These are phyloP conservation scores for Venusia cambrica DNA, from an alignment of 2,888 invertebrate species.

Conservation along the genomic window DNA sequence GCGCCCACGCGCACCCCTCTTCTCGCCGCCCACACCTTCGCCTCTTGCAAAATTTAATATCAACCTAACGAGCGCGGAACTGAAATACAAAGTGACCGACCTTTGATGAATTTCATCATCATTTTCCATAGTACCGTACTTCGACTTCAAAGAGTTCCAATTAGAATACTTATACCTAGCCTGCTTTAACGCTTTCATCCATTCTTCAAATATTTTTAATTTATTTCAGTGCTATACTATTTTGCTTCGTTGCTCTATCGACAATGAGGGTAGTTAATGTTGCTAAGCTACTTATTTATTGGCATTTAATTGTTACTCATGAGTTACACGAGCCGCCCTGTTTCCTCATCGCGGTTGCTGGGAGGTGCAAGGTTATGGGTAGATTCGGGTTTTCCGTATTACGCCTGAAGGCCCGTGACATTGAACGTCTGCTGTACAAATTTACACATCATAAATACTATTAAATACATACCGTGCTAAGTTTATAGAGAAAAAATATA, in stretches of 20 bases:
- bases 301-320: slow-evolving; percentile 2
- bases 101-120: slow-evolving; percentile 11
- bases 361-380: slow-evolving; percentile 58
- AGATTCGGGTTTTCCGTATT: slow-evolving; percentile 62
- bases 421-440: slow-evolving; percentile 53
- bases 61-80: slow-evolving; percentile 46
- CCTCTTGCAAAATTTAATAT: slow-evolving; percentile 72
- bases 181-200: too few species aligned
- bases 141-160: too few species aligned
- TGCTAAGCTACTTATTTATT: neutral
- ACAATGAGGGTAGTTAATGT: too few species aligned
- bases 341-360: slow-evolving; percentile 44
- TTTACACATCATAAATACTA: too few species aligned
- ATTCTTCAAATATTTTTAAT: too few species aligned
- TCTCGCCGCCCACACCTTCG: slow-evolving; percentile 50
- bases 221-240: too few species aligned
- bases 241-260: too few species aligned
- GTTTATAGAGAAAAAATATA: too few species aligned
- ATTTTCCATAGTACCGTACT: too few species aligned
- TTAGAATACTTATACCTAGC: neutral
- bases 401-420: slow-evolving; percentile 61
- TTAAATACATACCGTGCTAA: too few species aligned
- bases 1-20: slow-evolving; percentile 48
- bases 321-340: slow-evolving; percentile 39
- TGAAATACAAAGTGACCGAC: slow-evolving; percentile 38